Evolutionary conservation across 2,797 vertebrate genomes (phyloP).

Genomic region (Acomys russatus): DNA sequence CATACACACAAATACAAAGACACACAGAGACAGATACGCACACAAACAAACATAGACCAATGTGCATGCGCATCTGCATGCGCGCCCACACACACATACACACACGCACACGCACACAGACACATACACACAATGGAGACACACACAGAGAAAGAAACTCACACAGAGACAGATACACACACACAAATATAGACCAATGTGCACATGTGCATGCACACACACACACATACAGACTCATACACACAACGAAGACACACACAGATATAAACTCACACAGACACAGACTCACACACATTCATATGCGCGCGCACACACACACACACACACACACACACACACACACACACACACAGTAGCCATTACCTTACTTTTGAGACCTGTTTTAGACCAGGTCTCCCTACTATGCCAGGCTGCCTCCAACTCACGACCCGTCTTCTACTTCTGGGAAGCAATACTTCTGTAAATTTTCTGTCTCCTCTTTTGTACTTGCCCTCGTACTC

Average conservation of each 20-base stretch:
- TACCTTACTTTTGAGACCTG: not conserved
- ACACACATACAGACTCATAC: not conserved
- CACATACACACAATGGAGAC: not conserved
- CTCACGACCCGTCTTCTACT: not conserved
- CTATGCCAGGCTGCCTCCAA: not conserved
- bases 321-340: not conserved
- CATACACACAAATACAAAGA: not conserved
- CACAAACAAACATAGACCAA: no score
- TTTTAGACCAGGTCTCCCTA: not conserved
- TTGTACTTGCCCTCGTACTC: not conserved
- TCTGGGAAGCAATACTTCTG: not conserved
- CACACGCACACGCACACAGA: not conserved
- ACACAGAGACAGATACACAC: no score
- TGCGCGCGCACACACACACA: not conserved
- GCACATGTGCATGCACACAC: no score
- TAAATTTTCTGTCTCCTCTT: not conserved
- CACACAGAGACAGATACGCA: not conserved
- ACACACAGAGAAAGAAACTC: not conserved
- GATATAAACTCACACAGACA: not conserved
- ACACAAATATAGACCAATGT: not conserved
- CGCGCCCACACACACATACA: not conserved
- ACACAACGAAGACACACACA: not conserved
- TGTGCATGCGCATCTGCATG: no score
- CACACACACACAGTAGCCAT: not conserved
- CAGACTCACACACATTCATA: not conserved